phyloP scores from a whole-genome alignment of 1,140 invertebrate species.

The Heliconius hewitsoni region DNA sequence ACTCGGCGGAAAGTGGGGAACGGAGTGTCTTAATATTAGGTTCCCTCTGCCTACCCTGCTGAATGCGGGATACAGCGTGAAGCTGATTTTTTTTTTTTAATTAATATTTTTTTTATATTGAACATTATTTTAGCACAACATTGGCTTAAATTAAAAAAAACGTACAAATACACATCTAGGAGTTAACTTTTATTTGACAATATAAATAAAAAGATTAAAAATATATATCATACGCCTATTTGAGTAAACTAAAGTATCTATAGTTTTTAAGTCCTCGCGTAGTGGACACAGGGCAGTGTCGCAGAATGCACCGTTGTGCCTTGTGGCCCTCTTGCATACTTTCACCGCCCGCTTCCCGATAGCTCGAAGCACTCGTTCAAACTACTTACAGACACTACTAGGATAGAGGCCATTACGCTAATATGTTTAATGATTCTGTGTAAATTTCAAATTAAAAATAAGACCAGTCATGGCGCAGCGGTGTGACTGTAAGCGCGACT shows the following conservation, averaged over 20 bases:
- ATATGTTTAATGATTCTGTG: not conserved
- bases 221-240: not conserved
- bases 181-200: no score
- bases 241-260: not conserved
- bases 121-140: no score
- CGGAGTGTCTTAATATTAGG: no score
- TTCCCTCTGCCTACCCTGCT: no score
- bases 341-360: conserved; percentile 68
- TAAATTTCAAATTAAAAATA: not conserved
- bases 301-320: conserved; percentile 63
- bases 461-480: not conserved
- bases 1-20: no score
- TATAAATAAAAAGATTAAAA: not conserved
- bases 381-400: conserved; percentile 31
- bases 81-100: no score
- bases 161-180: no score
- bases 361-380: conserved; percentile 45
- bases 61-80: no score
- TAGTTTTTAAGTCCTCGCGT: conserved; percentile 1
- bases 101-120: no score
- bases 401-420: conserved; percentile 2
- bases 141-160: no score
- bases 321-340: conserved; percentile 70
- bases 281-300: conserved; percentile 74
- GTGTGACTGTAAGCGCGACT: no score